phyloP scores from a whole-genome alignment of 64 coral and sea anemone species.

The Trachythela sp. region DNA sequence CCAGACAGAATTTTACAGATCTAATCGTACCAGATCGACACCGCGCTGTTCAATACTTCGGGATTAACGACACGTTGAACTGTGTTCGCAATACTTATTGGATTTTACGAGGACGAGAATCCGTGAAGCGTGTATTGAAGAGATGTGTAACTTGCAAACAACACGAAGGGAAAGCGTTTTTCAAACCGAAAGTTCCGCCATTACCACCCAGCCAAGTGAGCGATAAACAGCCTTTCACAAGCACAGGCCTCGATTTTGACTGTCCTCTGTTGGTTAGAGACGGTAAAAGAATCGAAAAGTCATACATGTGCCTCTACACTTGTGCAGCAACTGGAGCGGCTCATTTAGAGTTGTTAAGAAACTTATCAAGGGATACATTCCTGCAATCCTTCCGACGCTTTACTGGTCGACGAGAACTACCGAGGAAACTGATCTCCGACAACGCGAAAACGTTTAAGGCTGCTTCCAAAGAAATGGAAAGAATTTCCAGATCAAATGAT shows the following conservation, averaged over 20 bases:
- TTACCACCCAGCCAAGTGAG: not conserved
- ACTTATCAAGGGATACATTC: not conserved
- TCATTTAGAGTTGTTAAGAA: not conserved
- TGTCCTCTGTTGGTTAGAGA: not conserved
- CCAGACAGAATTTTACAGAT: not conserved
- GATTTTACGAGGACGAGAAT: not conserved
- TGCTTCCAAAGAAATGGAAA: not conserved
- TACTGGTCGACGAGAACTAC: not conserved
- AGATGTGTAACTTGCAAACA: not conserved
- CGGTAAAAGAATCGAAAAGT: not conserved
- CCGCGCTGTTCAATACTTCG: not conserved
- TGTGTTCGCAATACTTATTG: not conserved
- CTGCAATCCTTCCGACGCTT: not conserved
- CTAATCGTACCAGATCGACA: not conserved
- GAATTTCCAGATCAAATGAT: slow-evolving; percentile 13
- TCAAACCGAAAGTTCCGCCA: not conserved
- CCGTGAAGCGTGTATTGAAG: not conserved
- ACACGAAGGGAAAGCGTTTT: not conserved
- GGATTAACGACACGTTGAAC: not conserved
- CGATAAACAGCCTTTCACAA: not conserved
- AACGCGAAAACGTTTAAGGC: not conserved
- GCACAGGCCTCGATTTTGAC: not conserved
- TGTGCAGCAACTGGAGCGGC: not conserved
- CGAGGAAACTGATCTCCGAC: not conserved
- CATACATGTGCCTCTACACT: not conserved